Evolutionary conservation across 2,113 vertebrate genomes (phyloP), one percentile per base, ranked within the genome.

Genomic region (Eublepharis macularius): DNA sequence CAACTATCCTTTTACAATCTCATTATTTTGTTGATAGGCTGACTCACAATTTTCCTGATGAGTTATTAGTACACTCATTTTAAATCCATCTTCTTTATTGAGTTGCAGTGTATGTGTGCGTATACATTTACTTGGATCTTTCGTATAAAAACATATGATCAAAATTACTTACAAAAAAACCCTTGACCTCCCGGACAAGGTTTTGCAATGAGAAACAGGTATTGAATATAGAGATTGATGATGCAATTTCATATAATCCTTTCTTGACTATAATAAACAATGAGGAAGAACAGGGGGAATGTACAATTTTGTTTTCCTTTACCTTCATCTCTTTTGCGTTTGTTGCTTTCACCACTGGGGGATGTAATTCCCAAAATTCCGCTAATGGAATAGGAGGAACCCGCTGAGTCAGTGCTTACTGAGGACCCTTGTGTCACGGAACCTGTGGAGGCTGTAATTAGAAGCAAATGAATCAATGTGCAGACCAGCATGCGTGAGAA

Each of bases 271-370:
- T 39, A 41, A 72, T 14, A 79, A 54, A 34, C 10, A 8, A 34
- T 39, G 21, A 29, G 36, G 21, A 60, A 32, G 7, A 24, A 32
- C 10, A 26, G 21, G 57, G 19, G 29, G 13, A 2, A 43, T 2
- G 1, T 29, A 39, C 21, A 21, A 34, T 17, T 70, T 70, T 5
- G 36, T 74, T n/a, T 54, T 16, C 39, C 60, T 86, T 95, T 97
- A 99, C 98, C 97, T 97, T 99, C 98, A 0, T 99, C 98, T 88
- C 98, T 96, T 95, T 99, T 99, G 95, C 98, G 97, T 89, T 99
- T 99, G 95, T 97, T 98, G 91, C 96, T 98, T 70, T 99, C 98
- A 0, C 97, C 94, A 54, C 97, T 97, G 0, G 98, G 98, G 77
- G 98, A 98, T 1, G 97, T 94, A 76, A 99, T 99, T 89, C 98